phyloP scores from a whole-genome alignment of 2,888 invertebrate species.

The Lymantria dispar region DNA sequence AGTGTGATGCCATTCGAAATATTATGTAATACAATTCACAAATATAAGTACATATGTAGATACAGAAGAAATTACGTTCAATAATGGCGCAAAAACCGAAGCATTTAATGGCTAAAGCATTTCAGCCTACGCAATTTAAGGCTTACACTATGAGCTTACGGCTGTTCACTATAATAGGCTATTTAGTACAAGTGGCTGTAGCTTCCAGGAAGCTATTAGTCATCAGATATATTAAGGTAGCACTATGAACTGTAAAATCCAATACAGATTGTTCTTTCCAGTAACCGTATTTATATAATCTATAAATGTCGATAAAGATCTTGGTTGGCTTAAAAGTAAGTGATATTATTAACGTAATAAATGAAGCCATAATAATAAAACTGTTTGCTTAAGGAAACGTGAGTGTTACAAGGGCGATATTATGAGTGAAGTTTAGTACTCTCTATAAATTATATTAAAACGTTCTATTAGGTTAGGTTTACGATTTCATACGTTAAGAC shows the following conservation, averaged over 20 bases:
- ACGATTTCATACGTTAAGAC: slow-evolving; percentile 23
- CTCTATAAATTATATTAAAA: slow-evolving; percentile 22
- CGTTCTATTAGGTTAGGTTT: slow-evolving; percentile 24
- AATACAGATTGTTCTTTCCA: not conserved
- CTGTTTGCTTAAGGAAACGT: slow-evolving; percentile 28
- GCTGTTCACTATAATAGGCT: slow-evolving; percentile 4
- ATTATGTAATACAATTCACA: too few species aligned
- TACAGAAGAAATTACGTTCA: too few species aligned
- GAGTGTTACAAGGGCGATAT: slow-evolving; percentile 21
- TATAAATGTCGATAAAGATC: slow-evolving; percentile 32
- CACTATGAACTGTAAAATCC: not conserved
- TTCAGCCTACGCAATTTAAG: too few species aligned
- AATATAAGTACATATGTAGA: too few species aligned
- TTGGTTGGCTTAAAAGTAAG: slow-evolving; percentile 27
- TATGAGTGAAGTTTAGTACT: slow-evolving; percentile 28
- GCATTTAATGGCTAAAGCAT: too few species aligned
- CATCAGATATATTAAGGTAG: not conserved
- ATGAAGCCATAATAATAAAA: slow-evolving; percentile 31
- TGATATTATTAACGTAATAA: slow-evolving; percentile 34
- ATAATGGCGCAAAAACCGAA: too few species aligned
- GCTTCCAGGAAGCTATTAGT: slow-evolving; percentile 3
- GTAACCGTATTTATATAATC: slow-evolving; percentile 8
- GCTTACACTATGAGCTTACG: not conserved
- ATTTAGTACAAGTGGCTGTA: slow-evolving; percentile 3
- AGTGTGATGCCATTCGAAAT: too few species aligned